Base-by-base conservation (phyloP, 2,113 vertebrate genomes). In the Cebidichthys violaceus region DNA sequence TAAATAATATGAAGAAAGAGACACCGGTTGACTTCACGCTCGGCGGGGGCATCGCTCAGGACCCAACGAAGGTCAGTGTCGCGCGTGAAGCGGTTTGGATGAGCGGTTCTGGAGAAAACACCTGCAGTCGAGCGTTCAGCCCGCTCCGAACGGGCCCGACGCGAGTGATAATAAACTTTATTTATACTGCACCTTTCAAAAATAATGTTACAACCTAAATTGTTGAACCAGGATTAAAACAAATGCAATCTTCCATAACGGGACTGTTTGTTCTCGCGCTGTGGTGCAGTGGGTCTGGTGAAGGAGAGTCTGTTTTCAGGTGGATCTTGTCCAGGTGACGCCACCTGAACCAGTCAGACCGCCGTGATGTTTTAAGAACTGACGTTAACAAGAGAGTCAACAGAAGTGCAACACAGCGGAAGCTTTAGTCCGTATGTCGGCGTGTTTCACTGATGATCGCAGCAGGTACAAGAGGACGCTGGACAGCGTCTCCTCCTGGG, bases 241-340 rank as follows among this genome's bases (percentile, higher is more conserved):
- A 14, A 10, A 20, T 10, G 0, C 1, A 3, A 3, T 3, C 31
- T 68, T 20, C 14, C 65, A 5, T 9, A 43, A 45, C 6, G 10
- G 20, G 33, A 37, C 9, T 22, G 61, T 59, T 64, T 61, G 4
- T 18, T 3, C 20, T 22, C 7, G 61, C 13, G 4, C 43, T 13
- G 24, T 50, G 67, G 45, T 15, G n/a, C 31, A 1, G 1, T 22
- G 37, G 2, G 37, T 45, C 18, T 3, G 57, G 6, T n/a, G 37
- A 6, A 17, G 70, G 20, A 45, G 24, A 4, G 37, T 74, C 55
- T 45, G 70, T 2, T 43, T 14, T 15, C 37, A 47, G 72, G 9
- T 52, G 72, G 72, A 50, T 11, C 22, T 2, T 64, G 29, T 64
- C 27, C 71, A 73, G 70, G 18, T 61, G 11, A 22, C 66, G n/a